Evolutionary conservation across 1,140 invertebrate species (phyloP), one percentile per base, ranked within the genome.

Genomic region (Nasonia vitripennis): DNA sequence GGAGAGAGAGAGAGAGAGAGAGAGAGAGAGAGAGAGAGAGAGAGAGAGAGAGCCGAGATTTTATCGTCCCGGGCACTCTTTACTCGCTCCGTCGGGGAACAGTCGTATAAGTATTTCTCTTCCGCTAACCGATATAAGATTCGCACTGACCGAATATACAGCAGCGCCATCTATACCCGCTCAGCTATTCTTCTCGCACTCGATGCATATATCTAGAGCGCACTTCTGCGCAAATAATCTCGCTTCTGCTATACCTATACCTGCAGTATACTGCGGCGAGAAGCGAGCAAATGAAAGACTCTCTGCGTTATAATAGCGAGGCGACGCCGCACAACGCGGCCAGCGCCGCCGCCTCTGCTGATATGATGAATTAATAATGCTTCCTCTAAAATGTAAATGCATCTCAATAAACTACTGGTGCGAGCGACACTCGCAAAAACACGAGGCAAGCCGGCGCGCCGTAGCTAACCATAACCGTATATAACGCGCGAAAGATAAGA

Each of bases 401-500:
- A 17, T 71, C 70, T 71, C 70, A 71, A 71, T 71, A 71, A 71
- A 71, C 23, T 71, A 71, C 70, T 71, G 70, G 48, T 14, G 55
- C 20, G 20, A 20, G 55, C 31, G 31, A 34, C 70, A 71, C 31
- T 71, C 31, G 31, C 31, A 85, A 85, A 62, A 86, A 79, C 83
- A 86, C 87, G 87, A 89, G 70, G 86, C 86, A 89, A 88, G 86
- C 41, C 1, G 20, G 55, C 55, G 86, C 82, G 82, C 74, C 80
- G 70, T 70, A 70, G 83, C 55, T 84, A 73, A 81, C 74, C 87
- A 83, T 86, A 87, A 83, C 79, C 79, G 88, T 89, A 89, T 81
- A 88, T 85, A 90, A 90, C 86, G 67, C 81, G 85, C 86, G 81
- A 79, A 81, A 88, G 87, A 89, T 89, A 87, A 89, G 87, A 85